Conservation (phyloP, 2,113 vertebrate species). For the Noturus placidus region DNA sequence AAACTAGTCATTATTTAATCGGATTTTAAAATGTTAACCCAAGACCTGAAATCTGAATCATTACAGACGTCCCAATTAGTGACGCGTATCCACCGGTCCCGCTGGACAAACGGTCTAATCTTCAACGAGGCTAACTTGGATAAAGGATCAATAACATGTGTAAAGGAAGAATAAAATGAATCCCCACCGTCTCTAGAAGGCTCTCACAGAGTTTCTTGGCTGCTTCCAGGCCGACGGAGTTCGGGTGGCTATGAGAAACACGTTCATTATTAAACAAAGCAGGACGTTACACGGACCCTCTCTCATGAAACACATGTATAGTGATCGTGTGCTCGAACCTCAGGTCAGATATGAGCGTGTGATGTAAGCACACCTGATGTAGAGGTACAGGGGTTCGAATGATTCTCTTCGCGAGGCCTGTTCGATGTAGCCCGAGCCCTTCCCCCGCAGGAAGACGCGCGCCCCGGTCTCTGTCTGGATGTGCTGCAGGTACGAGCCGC, state of each 20-base stretch:
- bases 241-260: slow-evolving; percentile 83
- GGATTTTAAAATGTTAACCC: too few species aligned
- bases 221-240: slow-evolving; percentile 88
- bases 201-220: slow-evolving; percentile 96
- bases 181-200: slow-evolving; percentile 86
- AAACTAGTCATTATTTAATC: too few species aligned
- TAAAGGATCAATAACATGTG: neutral
- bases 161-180: neutral
- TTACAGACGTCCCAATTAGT: too few species aligned
- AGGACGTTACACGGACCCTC: too few species aligned
- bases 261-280: neutral
- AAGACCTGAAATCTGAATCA: too few species aligned
- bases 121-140: too few species aligned
- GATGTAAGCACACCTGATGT: slow-evolving; percentile 81
- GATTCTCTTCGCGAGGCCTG: slow-evolving; percentile 94
- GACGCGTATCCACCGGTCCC: too few species aligned
- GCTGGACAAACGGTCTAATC: too few species aligned
- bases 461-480: slow-evolving; percentile 95
- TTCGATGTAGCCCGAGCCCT: slow-evolving; percentile 93
- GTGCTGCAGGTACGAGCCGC: slow-evolving; percentile 90
- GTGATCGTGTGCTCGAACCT: neutral
- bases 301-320: neutral
- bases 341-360: neutral
- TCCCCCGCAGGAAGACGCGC: slow-evolving; percentile 92
- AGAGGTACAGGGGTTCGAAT: slow-evolving; percentile 97